Evolutionary conservation across 2,888 invertebrate genomes (phyloP).

Genomic region (Noctua fimbriata): DNA sequence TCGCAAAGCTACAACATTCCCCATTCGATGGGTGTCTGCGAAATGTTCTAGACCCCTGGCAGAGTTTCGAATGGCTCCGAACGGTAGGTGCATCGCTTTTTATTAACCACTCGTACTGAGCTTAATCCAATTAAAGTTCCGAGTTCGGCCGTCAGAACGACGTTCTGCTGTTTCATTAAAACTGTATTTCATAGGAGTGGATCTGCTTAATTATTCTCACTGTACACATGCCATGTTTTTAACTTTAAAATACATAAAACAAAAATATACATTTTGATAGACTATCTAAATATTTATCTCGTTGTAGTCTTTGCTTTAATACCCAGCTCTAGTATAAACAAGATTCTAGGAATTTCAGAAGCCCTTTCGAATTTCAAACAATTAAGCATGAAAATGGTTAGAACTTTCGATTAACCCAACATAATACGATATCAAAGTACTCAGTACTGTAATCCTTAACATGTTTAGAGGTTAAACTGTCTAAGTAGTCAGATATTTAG

Average conservation of each 20-base stretch:
- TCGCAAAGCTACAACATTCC: slow-evolving; percentile 28
- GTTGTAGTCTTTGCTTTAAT: slow-evolving; percentile 5
- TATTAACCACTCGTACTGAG: slow-evolving; percentile 67
- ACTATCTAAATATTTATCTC: slow-evolving; percentile 24
- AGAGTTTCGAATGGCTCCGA: slow-evolving; percentile 57
- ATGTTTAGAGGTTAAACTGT: slow-evolving; percentile 33
- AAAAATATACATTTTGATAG: slow-evolving; percentile 1
- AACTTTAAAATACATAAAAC: slow-evolving; percentile 6
- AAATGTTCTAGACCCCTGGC: slow-evolving; percentile 63
- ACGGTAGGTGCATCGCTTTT: slow-evolving; percentile 66
- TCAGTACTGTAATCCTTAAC: slow-evolving; percentile 21
- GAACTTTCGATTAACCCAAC: slow-evolving; percentile 20
- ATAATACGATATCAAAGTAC: slow-evolving; percentile 27
- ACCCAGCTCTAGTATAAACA: slow-evolving; percentile 4
- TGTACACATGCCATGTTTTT: slow-evolving; percentile 11
- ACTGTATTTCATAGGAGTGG: slow-evolving; percentile 52
- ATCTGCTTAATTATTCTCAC: slow-evolving; percentile 46
- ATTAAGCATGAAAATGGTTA: slow-evolving; percentile 15
- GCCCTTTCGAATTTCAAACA: slow-evolving; percentile 19
- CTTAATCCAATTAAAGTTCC: slow-evolving; percentile 76
- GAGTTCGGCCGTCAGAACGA: slow-evolving; percentile 59
- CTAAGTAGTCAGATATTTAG: slow-evolving; percentile 23
- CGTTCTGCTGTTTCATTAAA: slow-evolving; percentile 60
- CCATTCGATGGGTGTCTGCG: slow-evolving; percentile 52
- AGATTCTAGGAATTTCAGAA: slow-evolving; percentile 24